phyloP scores from a whole-genome alignment of 2,113 vertebrate genomes.

The Coreoperca whiteheadi region DNA sequence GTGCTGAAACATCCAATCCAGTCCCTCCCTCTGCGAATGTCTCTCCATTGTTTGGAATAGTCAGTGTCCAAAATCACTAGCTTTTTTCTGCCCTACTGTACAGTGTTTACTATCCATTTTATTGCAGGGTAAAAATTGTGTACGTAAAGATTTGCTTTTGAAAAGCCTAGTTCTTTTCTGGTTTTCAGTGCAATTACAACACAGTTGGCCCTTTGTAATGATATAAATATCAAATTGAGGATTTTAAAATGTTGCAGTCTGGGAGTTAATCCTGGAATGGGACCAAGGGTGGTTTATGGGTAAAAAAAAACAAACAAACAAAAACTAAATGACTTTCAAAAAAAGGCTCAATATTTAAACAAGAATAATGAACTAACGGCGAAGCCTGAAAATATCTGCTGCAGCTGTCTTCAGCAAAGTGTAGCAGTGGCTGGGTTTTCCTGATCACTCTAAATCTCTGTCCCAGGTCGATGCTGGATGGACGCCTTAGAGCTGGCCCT shows the following conservation, averaged over 20 bases:
- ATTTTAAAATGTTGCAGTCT: neutral
- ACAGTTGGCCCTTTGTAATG: neutral
- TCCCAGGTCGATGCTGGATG: slow-evolving; percentile 97
- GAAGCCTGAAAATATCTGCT: neutral
- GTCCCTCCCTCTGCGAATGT: neutral
- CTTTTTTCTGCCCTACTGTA: neutral
- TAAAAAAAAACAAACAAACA: neutral
- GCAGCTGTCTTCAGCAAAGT: neutral
- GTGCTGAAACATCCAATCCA: slow-evolving; percentile 38
- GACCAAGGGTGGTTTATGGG: too few species aligned
- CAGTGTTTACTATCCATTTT: neutral
- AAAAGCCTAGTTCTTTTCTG: neutral
- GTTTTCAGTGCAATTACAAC: neutral
- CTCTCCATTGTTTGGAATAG: slow-evolving; percentile 42
- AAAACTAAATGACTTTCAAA: too few species aligned
- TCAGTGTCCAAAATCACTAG: neutral
- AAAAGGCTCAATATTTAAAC: neutral
- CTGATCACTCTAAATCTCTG: neutral
- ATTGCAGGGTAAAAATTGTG: neutral
- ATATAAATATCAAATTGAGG: neutral
- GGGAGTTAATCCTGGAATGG: neutral
- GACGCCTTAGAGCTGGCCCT: slow-evolving; percentile 97
- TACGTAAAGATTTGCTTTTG: neutral
- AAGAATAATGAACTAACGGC: neutral
- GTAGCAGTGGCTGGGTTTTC: neutral